These are phyloP conservation scores for Mesoclemmys tuberculata DNA, from an alignment of 2,113 vertebrate genomes.

Conservation along the genomic window DNA sequence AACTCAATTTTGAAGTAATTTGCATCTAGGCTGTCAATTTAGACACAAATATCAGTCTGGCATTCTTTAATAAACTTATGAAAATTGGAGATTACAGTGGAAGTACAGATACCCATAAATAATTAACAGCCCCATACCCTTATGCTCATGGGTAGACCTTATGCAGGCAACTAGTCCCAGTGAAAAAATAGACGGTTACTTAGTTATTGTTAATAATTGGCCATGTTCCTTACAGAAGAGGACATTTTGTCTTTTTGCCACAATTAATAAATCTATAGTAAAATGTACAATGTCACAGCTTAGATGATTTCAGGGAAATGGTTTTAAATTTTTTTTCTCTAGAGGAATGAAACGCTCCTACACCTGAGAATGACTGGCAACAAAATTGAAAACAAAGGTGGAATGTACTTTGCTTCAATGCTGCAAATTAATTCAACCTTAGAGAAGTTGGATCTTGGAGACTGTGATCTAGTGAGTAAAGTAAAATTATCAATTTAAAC, in stretches of 20 bases:
- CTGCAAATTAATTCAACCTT: conserved; percentile 85
- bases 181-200: background rate
- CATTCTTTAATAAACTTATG: background rate
- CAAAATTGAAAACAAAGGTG: conserved; percentile 87
- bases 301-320: background rate
- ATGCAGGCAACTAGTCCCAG: background rate
- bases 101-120: conserved; percentile 1
- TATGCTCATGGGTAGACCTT: background rate
- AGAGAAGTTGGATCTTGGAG: conserved; percentile 86
- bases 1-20: background rate
- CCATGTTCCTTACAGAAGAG: background rate
- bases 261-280: background rate
- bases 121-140: background rate
- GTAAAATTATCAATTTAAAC: background rate
- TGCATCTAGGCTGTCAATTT: background rate
- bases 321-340: conserved; percentile 37
- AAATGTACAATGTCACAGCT: background rate
- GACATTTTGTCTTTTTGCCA: conserved; percentile 19
- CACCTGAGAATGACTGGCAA: conserved; percentile 90
- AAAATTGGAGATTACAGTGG: background rate
- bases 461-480: conserved; percentile 89
- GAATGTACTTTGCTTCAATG: conserved; percentile 86
- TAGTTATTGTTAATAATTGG: background rate
- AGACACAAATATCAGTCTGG: conserved; percentile 3
- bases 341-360: conserved; percentile 83